A percentile compares a stretch with the other conserved stretches of the same genome.
phyloP scores from a whole-genome alignment of 2,888 invertebrate species.

The Tetranychus piercei region DNA sequence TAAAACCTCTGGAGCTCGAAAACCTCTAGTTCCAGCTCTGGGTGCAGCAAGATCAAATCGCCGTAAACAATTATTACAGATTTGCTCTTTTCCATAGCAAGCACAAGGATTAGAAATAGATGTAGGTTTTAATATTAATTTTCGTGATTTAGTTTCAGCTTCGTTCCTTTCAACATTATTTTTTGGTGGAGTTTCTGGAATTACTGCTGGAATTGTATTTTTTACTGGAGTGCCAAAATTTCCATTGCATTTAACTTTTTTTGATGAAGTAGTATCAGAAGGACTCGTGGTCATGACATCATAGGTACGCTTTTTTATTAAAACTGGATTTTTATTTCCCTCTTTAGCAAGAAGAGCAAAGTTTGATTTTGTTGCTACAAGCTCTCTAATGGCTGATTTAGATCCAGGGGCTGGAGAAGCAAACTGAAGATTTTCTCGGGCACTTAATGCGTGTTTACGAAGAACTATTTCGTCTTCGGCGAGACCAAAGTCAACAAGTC shows the following conservation, averaged over 20 bases:
- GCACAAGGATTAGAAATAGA: constrained; percentile 36
- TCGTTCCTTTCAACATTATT: neutral
- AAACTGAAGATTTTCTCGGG: neutral
- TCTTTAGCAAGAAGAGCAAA: neutral
- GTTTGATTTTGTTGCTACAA: neutral
- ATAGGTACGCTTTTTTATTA: neutral
- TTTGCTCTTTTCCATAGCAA: constrained; percentile 47
- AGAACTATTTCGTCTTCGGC: constrained; percentile 42
- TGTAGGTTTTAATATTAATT: neutral
- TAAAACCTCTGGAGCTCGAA: constrained; percentile 66
- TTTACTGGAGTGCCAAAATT: neutral
- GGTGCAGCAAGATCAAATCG: constrained; percentile 47
- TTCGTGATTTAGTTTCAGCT: neutral
- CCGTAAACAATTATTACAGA: constrained; percentile 48
- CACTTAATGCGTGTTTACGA: neutral
- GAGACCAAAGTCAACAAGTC: constrained; percentile 72
- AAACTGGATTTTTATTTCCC: neutral
- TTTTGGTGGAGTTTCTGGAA: constrained; percentile 22
- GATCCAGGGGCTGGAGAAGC: neutral
- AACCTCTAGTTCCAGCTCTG: constrained; percentile 73
- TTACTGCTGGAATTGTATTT: neutral
- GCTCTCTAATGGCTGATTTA: neutral
- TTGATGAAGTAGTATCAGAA: neutral
- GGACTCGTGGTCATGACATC: neutral
- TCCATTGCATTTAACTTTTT: neutral